These are phyloP conservation scores for Doris montereyensis DNA, from an alignment of 2,888 invertebrate species.

Conservation along the genomic window DNA sequence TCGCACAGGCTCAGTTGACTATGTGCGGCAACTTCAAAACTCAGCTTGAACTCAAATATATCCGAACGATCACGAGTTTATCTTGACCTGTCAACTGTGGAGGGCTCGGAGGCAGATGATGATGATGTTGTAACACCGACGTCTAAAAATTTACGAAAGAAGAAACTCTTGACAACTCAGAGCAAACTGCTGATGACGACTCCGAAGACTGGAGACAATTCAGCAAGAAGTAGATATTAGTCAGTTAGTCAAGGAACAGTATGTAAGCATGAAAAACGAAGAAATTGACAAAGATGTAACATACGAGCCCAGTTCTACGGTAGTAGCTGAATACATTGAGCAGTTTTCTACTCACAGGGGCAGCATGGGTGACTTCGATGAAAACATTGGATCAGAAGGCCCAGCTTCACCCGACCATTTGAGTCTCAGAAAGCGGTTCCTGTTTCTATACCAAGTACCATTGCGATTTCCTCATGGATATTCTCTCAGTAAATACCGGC, in stretches of 20 bases:
- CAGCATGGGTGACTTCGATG: conserved; percentile 8
- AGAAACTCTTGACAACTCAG: conserved; percentile 15
- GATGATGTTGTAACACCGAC: conserved; percentile 48
- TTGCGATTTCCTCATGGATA: conserved; percentile 48
- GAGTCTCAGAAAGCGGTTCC: conserved; percentile 36
- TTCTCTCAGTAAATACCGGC: conserved; percentile 46
- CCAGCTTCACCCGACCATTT: conserved; percentile 32
- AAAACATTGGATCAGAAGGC: conserved; percentile 7
- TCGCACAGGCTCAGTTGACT: conserved; percentile 42
- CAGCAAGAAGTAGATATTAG: conserved; percentile 66
- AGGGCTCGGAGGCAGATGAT: conserved; percentile 47
- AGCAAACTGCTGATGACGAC: conserved; percentile 50
- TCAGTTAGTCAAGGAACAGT: conserved; percentile 40
- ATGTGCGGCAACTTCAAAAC: too few species aligned
- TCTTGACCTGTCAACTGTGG: conserved; percentile 69
- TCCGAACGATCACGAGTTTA: conserved; percentile 71
- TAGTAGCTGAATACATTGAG: background rate
- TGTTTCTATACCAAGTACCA: conserved; percentile 48
- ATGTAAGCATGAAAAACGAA: background rate
- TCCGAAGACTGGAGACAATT: conserved; percentile 67
- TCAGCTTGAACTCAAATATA: too few species aligned
- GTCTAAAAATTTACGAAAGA: conserved; percentile 35
- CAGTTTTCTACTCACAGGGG: background rate
- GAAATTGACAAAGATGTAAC: conserved; percentile 28
- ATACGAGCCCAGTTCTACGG: conserved; percentile 11